Evolutionary conservation across 2,113 vertebrate genomes (phyloP).

Genomic region (Prunella himalayana): DNA sequence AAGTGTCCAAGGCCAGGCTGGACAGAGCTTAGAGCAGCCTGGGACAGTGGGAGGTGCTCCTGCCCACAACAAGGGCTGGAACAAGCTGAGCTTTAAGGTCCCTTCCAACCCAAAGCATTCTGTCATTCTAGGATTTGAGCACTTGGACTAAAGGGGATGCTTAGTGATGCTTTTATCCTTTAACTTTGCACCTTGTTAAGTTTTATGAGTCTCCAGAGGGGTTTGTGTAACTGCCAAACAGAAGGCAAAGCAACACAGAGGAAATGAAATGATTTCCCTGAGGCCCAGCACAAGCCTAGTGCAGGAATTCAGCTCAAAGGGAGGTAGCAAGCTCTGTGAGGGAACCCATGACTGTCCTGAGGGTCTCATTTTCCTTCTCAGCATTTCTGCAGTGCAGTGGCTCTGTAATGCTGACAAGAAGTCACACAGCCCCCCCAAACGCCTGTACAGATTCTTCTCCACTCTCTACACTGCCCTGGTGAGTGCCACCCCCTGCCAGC

Average conservation of each 20-base stretch:
- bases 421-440: constrained; percentile 84
- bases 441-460: constrained; percentile 89
- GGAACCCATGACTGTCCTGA: not conserved
- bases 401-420: constrained; percentile 95
- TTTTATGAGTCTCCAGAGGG: not conserved
- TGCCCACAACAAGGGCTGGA: not conserved
- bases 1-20: not conserved
- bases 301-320: not conserved
- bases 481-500: not conserved
- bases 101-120: not conserved
- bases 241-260: not conserved
- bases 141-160: not conserved
- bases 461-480: constrained; percentile 90
- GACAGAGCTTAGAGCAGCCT: accelerated
- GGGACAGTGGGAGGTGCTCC: accelerated
- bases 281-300: not conserved
- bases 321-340: not conserved
- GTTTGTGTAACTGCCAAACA: not conserved
- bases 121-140: not conserved
- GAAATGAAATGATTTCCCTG: not conserved
- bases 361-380: constrained; percentile 15
- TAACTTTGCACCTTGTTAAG: not conserved
- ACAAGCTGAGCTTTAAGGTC: not conserved
- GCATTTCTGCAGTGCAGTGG: constrained; percentile 97
- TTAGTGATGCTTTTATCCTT: not conserved